Percentiles rank a stretch among this genome's conserved stretches.
These are phyloP conservation scores for Protodeltote pygarga DNA, from an alignment of 2,888 invertebrate genomes.

Conservation along the genomic window DNA sequence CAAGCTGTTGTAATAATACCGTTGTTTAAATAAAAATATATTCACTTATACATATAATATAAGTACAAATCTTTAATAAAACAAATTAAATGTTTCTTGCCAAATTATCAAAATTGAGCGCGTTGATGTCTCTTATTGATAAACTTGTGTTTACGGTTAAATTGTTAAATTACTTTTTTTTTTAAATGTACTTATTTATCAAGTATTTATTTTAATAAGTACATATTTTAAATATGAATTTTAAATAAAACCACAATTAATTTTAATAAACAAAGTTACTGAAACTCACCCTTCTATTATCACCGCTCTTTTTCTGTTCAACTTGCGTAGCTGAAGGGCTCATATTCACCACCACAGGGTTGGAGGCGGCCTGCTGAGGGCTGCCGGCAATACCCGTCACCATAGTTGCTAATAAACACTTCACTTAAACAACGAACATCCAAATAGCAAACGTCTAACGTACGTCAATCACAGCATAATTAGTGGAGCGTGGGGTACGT, in stretches of 20 bases:
- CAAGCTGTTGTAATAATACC: no score
- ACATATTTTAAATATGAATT: neutral
- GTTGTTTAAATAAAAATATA: no score
- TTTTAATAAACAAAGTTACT: constrained; percentile 24
- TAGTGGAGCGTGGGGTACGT: constrained; percentile 29
- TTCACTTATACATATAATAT: no score
- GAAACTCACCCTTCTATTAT: constrained; percentile 78
- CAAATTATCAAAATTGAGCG: constrained; percentile 22
- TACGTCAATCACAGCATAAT: constrained; percentile 62
- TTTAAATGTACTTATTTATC: no score
- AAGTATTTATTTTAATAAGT: no score
- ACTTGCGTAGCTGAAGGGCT: constrained; percentile 56
- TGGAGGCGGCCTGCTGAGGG: constrained; percentile 66
- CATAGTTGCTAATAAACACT: constrained; percentile 64
- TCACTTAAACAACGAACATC: constrained; percentile 40
- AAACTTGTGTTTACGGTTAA: constrained; percentile 14
- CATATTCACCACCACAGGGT: constrained; percentile 64
- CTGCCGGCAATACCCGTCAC: constrained; percentile 77
- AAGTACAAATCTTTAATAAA: neutral
- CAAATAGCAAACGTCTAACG: constrained; percentile 32
- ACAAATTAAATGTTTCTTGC: neutral
- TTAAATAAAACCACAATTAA: constrained; percentile 7
- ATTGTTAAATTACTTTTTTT: no score
- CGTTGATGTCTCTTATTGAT: constrained; percentile 63
- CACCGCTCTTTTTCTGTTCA: constrained; percentile 73